Conservation (phyloP, 2,797 vertebrate species). For the Hydrophis major region DNA sequence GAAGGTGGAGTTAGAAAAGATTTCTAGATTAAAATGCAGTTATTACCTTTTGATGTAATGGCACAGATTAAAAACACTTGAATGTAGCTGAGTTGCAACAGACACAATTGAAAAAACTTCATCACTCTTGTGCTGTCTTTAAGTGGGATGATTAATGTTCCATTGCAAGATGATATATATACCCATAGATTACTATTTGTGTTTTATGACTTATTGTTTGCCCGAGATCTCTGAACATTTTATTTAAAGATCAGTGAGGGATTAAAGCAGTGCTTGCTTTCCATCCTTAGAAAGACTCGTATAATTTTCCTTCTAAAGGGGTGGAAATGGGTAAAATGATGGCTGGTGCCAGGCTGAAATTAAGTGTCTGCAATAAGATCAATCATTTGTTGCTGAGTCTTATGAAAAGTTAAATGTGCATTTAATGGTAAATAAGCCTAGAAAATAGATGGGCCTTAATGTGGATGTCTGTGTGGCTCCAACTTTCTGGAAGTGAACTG, state of each 20-base stretch:
- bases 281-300: constrained; percentile 48
- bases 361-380: constrained; percentile 62
- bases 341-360: constrained; percentile 58
- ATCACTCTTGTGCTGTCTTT: constrained; percentile 65
- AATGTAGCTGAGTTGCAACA: constrained; percentile 76
- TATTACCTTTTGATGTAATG: constrained; percentile 68
- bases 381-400: constrained; percentile 51
- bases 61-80: constrained; percentile 64
- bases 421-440: constrained; percentile 48
- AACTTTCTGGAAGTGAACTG: neutral
- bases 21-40: constrained; percentile 76
- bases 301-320: constrained; percentile 34
- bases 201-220: constrained; percentile 83
- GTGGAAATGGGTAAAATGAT: constrained; percentile 48
- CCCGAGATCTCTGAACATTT: constrained; percentile 72
- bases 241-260: constrained; percentile 74
- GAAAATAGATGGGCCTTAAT: constrained; percentile 35
- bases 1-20: constrained; percentile 60
- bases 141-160: constrained; percentile 82
- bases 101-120: constrained; percentile 74
- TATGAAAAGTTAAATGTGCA: constrained; percentile 49
- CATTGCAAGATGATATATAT: constrained; percentile 80
- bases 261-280: constrained; percentile 60
- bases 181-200: constrained; percentile 78
- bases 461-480: constrained; percentile 10